Evolutionary conservation across 2,797 vertebrate genomes (phyloP).

Genomic region (Lateolabrax maculatus): DNA sequence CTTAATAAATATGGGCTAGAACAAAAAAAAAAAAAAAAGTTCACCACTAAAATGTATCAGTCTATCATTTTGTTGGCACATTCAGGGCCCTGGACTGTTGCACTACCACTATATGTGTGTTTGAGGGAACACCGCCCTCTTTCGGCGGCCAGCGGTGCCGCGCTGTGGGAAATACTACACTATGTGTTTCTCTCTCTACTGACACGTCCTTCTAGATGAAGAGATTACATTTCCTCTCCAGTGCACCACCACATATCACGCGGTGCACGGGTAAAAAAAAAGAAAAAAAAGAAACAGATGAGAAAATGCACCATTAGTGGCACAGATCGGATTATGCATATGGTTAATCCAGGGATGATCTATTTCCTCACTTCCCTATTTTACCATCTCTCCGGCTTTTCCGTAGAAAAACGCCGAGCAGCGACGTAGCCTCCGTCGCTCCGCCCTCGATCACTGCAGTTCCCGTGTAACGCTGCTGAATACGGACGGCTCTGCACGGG

Average conservation of each 20-base stretch:
- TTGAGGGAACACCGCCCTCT: conserved; percentile 46
- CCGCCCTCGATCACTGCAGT: conserved; percentile 74
- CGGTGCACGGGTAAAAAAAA: too few relatives aligned
- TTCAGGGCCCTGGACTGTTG: too few relatives aligned
- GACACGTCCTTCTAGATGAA: conserved; percentile 50
- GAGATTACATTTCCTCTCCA: conserved; percentile 47
- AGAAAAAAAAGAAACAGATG: too few relatives aligned
- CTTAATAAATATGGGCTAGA: not conserved
- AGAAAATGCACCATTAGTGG: accelerated
- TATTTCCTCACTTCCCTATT: conserved; percentile 5
- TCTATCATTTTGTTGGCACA: not conserved
- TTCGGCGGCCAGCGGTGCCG: not conserved
- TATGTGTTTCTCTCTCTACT: conserved; percentile 17
- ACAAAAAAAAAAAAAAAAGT: too few relatives aligned
- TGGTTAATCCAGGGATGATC: not conserved
- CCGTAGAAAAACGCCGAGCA: conserved; percentile 33
- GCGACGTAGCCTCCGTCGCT: conserved; percentile 48
- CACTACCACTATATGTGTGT: not conserved
- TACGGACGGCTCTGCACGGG: conserved; percentile 20
- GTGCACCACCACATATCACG: not conserved
- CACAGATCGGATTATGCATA: not conserved
- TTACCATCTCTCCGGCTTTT: conserved; percentile 39
- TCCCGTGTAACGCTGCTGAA: conserved; percentile 4
- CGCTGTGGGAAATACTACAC: conserved; percentile 3
- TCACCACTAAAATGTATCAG: not conserved